Evolutionary conservation across 2,113 vertebrate genomes (phyloP), one percentile per base, ranked within the genome.

Genomic region (Monopterus albus): DNA sequence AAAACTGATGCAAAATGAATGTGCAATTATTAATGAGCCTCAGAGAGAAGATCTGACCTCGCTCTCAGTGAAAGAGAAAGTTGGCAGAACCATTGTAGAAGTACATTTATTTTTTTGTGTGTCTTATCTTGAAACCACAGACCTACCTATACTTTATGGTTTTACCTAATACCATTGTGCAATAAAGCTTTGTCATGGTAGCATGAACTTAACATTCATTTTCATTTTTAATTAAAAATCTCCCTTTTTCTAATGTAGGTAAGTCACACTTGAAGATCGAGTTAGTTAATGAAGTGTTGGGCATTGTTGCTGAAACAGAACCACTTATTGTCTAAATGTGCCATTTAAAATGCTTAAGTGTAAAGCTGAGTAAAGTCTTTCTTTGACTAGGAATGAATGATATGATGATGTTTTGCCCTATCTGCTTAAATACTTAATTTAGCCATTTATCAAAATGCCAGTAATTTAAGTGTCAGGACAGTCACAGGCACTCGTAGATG

Each of bases 281-380:
- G 13, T 31, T 69, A 51, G 13, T 33, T 78, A 66, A 82, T 84
- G 56, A 75, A 42, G 40, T 43, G 53, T 63, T 0, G 12, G 42
- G 26, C 67, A 57, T 69, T 61, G 55, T 28, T 71, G 33, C 52
- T 7, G 28, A 69, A 85, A 21, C 52, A 52, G n/a, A 40, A 29
- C 21, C 33, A 35, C 31, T 74, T 68, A 23, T 42, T 77, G 85
- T 89, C 75, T 71, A 72, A 86, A 88, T 87, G 75, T 87, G 81
- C 83, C 78, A 83, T 89, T 91, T 85, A 40, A 10, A 68, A 9
- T 26, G 47, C 28, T 64, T 61, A 28, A 68, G 69, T 14, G 11
- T 65, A 33, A 83, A 51, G 38, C 64, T 28, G 59, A 35, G 13
- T 43, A 52, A 64, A 45, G 63, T 72, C 85, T 45, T 72, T 21